Conservation (phyloP, 2,888 invertebrate species). For the Stenchaetothrips biformis region DNA sequence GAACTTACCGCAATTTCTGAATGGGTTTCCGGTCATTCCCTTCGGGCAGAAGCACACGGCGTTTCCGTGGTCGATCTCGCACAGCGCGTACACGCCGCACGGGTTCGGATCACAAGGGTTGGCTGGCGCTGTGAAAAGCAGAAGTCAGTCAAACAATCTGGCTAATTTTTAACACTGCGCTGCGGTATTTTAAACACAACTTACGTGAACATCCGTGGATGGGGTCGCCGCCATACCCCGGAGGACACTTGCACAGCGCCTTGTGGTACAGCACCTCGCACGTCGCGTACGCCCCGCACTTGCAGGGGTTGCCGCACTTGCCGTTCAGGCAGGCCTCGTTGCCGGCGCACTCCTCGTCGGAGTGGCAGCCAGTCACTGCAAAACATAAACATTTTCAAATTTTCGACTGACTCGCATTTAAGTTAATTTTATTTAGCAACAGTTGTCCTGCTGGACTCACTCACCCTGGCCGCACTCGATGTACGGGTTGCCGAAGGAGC, state of each 20-base stretch:
- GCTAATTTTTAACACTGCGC: no score
- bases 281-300: constrained; percentile 72
- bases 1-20: constrained; percentile 81
- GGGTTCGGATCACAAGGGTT: constrained; percentile 80
- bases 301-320: constrained; percentile 70
- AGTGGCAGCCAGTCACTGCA: constrained; percentile 63
- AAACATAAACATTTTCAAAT: constrained; percentile 36
- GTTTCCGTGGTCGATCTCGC: constrained; percentile 77
- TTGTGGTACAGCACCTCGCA: constrained; percentile 77
- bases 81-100: constrained; percentile 80
- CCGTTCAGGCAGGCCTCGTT: constrained; percentile 74
- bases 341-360: constrained; percentile 65
- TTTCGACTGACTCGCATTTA: background rate
- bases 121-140: constrained; percentile 51
- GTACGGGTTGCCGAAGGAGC: constrained; percentile 72
- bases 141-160: no score
- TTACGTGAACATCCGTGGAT: constrained; percentile 57
- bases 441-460: constrained; percentile 27
- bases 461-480: constrained; percentile 63
- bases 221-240: constrained; percentile 77
- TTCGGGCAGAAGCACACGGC: constrained; percentile 87
- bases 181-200: background rate
- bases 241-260: constrained; percentile 73
- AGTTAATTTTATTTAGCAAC: background rate
- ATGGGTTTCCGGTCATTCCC: constrained; percentile 86